phyloP scores from a whole-genome alignment of 2,888 invertebrate species.

The Steinernema scapterisci region DNA sequence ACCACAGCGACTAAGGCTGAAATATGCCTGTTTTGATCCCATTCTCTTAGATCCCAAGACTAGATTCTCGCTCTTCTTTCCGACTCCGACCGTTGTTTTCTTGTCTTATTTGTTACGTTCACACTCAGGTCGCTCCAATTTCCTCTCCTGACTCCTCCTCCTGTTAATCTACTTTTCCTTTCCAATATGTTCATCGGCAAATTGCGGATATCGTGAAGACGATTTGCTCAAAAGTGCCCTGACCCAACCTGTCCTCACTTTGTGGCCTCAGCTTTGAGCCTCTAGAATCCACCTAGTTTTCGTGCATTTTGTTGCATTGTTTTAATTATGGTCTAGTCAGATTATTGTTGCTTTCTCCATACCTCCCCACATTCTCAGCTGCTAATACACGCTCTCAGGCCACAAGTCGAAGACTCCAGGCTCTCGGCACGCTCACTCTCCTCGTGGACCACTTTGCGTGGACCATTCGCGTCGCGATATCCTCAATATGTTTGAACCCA shows the following conservation, averaged over 20 bases:
- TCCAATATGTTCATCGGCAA: slow-evolving; percentile 10
- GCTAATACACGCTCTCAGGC: background rate
- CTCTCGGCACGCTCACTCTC: slow-evolving; percentile 19
- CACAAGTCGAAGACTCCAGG: slow-evolving; percentile 20
- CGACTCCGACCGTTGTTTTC: too few relatives aligned
- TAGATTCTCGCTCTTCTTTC: slow-evolving; percentile 8
- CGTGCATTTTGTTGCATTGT: slow-evolving; percentile 3
- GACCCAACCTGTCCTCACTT: background rate
- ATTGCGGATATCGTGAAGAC: slow-evolving; percentile 32
- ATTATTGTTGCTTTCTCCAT: slow-evolving; percentile 12
- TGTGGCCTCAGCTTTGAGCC: background rate
- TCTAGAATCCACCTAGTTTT: background rate
- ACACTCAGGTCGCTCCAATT: slow-evolving; percentile 19
- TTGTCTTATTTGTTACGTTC: slow-evolving; percentile 6
- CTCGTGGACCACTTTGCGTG: background rate
- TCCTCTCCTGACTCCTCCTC: background rate
- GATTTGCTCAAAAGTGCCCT: slow-evolving; percentile 29
- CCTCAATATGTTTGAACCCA: slow-evolving; percentile 29
- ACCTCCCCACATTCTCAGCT: background rate
- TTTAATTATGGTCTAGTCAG: slow-evolving; percentile 11
- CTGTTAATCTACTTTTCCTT: background rate
- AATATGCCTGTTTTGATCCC: background rate
- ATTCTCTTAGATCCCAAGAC: background rate
- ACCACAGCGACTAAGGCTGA: slow-evolving; percentile 6
- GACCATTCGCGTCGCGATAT: slow-evolving; percentile 29